Evolutionary conservation across 2,888 invertebrate species (phyloP).

Genomic region (Drosophila picticornis): DNA sequence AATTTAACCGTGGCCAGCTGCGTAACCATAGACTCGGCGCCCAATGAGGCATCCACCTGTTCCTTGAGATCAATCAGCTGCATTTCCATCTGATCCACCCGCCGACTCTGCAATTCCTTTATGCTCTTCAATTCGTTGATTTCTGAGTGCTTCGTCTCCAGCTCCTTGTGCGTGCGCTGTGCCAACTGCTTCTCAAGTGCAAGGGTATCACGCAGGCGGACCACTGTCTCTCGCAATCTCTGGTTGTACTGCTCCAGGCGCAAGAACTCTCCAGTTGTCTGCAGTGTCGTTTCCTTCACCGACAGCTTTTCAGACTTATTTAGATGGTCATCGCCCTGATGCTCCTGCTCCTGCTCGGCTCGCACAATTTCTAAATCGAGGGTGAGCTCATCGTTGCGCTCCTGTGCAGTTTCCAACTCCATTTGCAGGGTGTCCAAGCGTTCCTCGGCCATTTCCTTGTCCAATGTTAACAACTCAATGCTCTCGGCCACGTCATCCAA

Average conservation of each 20-base stretch:
- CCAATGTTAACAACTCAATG: constrained; percentile 98
- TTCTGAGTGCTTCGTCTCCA: constrained; percentile 95
- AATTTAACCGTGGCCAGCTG: constrained; percentile 96
- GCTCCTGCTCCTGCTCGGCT: constrained; percentile 89
- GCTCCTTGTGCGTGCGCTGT: constrained; percentile 94
- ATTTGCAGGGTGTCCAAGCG: constrained; percentile 92
- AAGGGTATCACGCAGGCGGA: constrained; percentile 95
- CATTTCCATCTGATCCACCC: constrained; percentile 92
- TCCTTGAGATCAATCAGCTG: constrained; percentile 96
- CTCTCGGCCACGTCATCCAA: constrained; percentile 96
- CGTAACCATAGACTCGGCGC: constrained; percentile 99
- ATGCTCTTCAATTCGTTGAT: constrained; percentile 92
- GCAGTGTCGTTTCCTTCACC: constrained; percentile 81
- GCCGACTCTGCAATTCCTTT: constrained; percentile 93
- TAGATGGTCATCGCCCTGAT: constrained; percentile 22
- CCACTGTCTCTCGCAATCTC: constrained; percentile 95
- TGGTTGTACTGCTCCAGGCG: constrained; percentile 98
- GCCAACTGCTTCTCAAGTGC: constrained; percentile 97
- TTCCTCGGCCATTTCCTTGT: constrained; percentile 99
- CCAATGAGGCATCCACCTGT: constrained; percentile 97
- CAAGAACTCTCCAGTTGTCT: constrained; percentile 86
- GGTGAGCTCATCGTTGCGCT: constrained; percentile 95
- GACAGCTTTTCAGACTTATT: constrained; percentile 67
- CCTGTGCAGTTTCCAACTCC: constrained; percentile 94
- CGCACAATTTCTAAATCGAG: constrained; percentile 93